phyloP scores from a whole-genome alignment of 2,888 invertebrate species.

The Desoria tigrina region DNA sequence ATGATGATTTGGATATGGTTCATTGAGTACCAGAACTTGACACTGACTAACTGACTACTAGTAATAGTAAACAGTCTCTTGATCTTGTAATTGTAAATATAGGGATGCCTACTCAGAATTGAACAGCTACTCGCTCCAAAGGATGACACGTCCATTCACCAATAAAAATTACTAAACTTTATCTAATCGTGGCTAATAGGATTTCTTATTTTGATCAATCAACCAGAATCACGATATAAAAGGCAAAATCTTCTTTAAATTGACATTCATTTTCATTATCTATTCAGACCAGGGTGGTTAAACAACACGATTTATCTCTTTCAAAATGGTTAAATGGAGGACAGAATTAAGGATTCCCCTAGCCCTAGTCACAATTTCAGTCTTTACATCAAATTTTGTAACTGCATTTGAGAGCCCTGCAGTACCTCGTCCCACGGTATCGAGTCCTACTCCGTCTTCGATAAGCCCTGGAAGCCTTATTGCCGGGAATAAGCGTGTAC shows the following conservation, averaged over 20 bases:
- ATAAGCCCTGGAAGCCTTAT: conserved; percentile 5
- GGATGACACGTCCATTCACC: too few relatives aligned
- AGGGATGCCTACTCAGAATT: too few relatives aligned
- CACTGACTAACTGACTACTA: conserved; percentile 4
- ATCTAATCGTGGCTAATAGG: background rate
- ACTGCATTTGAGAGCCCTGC: conserved; percentile 6
- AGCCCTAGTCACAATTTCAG: background rate
- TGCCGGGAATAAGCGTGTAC: conserved; percentile 36
- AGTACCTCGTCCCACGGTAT: background rate
- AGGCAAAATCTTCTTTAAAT: background rate
- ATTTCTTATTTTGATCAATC: conserved; percentile 16
- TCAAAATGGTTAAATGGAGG: conserved; percentile 15
- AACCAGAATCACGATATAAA: conserved; percentile 9
- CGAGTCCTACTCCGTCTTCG: conserved; percentile 15
- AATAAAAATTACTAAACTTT: background rate
- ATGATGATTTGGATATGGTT: too few relatives aligned
- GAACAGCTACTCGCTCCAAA: too few relatives aligned
- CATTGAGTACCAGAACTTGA: background rate
- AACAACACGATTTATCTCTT: conserved; percentile 1
- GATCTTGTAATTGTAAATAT: too few relatives aligned
- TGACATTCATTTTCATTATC: conserved; percentile 4
- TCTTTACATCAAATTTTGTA: background rate
- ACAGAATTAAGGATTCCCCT: background rate
- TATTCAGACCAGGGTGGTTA: background rate
- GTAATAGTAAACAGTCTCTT: too few relatives aligned